Percentiles rank a stretch among this genome's conserved stretches.
Evolutionary conservation across 1,140 invertebrate species (phyloP).

Genomic region (Aphidius gifuensis): DNA sequence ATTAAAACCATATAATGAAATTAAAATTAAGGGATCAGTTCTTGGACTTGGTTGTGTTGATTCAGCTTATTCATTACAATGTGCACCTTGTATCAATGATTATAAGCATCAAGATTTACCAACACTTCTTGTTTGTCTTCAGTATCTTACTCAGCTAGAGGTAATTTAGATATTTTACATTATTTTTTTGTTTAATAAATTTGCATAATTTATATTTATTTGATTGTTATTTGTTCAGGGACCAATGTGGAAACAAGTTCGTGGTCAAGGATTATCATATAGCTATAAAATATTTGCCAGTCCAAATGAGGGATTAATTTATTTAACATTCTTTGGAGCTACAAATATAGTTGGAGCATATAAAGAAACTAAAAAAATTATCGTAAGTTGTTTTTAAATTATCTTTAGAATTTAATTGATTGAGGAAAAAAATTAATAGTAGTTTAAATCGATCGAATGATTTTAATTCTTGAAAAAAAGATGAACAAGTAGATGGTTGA

Average conservation of each 20-base stretch:
- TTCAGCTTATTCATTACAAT: slow-evolving; percentile 71
- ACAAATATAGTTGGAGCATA: slow-evolving; percentile 76
- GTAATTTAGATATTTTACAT: slow-evolving; percentile 43
- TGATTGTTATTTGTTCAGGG: slow-evolving; percentile 58
- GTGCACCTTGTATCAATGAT: slow-evolving; percentile 63
- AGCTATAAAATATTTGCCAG: slow-evolving; percentile 63
- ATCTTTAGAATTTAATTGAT: too few relatives aligned
- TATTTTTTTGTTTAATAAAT: slow-evolving; percentile 8
- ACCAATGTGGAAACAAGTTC: slow-evolving; percentile 81
- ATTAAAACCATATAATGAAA: slow-evolving; percentile 39
- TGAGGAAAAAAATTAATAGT: too few relatives aligned
- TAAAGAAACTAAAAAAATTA: slow-evolving; percentile 69
- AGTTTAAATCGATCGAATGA: too few relatives aligned
- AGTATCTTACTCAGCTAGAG: slow-evolving; percentile 85
- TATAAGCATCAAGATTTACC: slow-evolving; percentile 67
- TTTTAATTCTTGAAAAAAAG: too few relatives aligned
- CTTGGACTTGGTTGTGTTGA: slow-evolving; percentile 82
- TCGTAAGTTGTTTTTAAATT: slow-evolving; percentile 56
- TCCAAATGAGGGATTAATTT: slow-evolving; percentile 68
- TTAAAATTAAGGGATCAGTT: slow-evolving; percentile 57
- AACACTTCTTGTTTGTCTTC: slow-evolving; percentile 72
- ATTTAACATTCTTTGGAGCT: slow-evolving; percentile 69
- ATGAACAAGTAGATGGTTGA: too few relatives aligned
- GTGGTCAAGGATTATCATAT: slow-evolving; percentile 84
- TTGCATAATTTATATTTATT: background rate